Base-by-base conservation (phyloP, 2,797 vertebrate species). In the Enteromius mattozi region DNA sequence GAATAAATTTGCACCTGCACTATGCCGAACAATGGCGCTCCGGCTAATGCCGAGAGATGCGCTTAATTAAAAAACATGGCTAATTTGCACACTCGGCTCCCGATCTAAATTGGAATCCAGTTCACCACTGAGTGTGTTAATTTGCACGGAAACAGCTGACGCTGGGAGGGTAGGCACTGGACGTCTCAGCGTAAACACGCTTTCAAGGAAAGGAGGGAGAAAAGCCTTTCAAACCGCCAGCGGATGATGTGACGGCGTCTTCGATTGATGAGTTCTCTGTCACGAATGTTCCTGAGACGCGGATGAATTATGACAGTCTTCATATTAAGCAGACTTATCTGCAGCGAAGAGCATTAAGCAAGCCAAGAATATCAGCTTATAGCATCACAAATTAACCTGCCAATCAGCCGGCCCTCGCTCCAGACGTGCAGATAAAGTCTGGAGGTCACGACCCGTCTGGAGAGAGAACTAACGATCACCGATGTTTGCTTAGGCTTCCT, bases 91-190 rank as follows among this genome's bases (percentile, higher is more conserved):
- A 96, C 95, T 94, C 93, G 94, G 85, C 91, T 92, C 96, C 92
- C 94, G 95, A 76, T 95, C 95, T 96, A 97, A 97, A 98, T 96
- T 96, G 94, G 96, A 98, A 95, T 95, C 93, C 93, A 96, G 95
- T 97, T 97, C 97, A 96, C 97, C 96, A 97, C 97, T 96, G 98
- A 94, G 98, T 96, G 95, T 97, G 96, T 97, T 99, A 98, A 99
- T 99, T 99, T 98, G 94, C 24, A 47, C 14, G 45, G 59, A 78
- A 65, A 78, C 24, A 78, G 77, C 77, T 78, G 77, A 65, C 17
- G 35, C 33, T 14, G 21, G 21, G 24, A 30, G 45, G 68, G 94
- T 92, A 94, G 96, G 96, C 27, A 94, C 92, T 94, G 96, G 96
- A 59, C 35, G 37, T 30, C 33, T 76, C 10, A 21, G 71, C 16